Evolutionary conservation across 2,888 invertebrate species (phyloP).

Genomic region (Torymus texanus): DNA sequence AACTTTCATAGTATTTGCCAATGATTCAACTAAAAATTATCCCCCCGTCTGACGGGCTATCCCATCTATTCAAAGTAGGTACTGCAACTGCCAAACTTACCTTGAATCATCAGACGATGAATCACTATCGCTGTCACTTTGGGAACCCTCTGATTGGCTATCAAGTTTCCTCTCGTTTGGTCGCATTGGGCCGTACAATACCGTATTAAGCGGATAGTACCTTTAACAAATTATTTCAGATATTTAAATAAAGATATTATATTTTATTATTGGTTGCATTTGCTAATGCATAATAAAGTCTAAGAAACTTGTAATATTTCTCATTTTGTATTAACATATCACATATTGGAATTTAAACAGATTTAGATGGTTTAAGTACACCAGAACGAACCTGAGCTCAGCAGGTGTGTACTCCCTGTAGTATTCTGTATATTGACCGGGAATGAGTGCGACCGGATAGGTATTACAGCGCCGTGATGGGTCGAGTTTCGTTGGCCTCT

Average conservation of each 20-base stretch:
- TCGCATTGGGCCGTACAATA: conserved; percentile 81
- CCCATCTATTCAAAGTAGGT: too few relatives aligned
- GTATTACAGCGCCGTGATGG: conserved; percentile 78
- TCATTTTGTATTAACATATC: too few relatives aligned
- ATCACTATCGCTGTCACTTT: conserved; percentile 74
- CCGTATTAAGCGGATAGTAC: conserved; percentile 95
- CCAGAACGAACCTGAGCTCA: conserved; percentile 78
- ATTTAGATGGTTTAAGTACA: too few relatives aligned
- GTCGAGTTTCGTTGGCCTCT: conserved; percentile 76
- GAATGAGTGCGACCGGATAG: conserved; percentile 95
- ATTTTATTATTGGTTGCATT: too few relatives aligned
- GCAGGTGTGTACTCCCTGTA: conserved; percentile 85
- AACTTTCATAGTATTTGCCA: conserved; percentile 33
- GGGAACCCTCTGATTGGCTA: conserved; percentile 78
- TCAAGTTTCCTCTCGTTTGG: conserved; percentile 76
- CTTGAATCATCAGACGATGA: conserved; percentile 76
- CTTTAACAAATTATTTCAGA: conserved; percentile 72
- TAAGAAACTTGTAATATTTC: background rate
- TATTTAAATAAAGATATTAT: conserved; percentile 6
- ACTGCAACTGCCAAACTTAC: conserved; percentile 61
- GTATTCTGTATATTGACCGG: conserved; percentile 96
- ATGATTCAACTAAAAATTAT: too few relatives aligned
- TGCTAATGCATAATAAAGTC: background rate
- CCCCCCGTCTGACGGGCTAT: too few relatives aligned
- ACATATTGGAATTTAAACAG: too few relatives aligned